A percentile compares a stretch with the other conserved stretches of the same genome.
phyloP scores from a whole-genome alignment of 1,140 invertebrate species.

The Paramacrobiotus metropolitanus region DNA sequence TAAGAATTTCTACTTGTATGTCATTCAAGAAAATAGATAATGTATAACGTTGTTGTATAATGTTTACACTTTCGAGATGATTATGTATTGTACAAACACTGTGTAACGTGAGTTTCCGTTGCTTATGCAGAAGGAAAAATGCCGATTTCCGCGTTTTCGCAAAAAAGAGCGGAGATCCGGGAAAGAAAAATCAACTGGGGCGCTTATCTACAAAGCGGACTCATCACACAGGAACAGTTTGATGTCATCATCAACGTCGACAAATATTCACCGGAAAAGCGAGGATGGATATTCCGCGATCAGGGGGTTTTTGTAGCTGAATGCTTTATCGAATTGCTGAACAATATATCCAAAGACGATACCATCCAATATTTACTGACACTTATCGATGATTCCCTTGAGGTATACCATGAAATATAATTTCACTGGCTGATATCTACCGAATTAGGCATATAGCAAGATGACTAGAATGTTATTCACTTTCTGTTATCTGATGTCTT shows the following conservation, averaged over 20 bases:
- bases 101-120: too few relatives aligned
- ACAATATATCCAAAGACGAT: constrained; percentile 89
- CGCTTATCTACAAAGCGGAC: not conserved
- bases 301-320: constrained; percentile 45
- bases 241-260: not conserved
- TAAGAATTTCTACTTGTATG: too few relatives aligned
- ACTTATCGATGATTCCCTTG: constrained; percentile 90
- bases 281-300: not conserved
- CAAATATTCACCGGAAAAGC: not conserved
- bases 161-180: not conserved
- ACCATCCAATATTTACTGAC: constrained; percentile 94
- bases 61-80: too few relatives aligned
- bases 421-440: too few relatives aligned
- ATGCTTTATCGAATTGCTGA: constrained; percentile 76
- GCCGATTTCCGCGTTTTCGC: not conserved
- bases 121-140: too few relatives aligned
- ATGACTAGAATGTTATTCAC: constrained; percentile 5
- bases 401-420: too few relatives aligned
- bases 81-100: too few relatives aligned
- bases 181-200: not conserved
- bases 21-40: too few relatives aligned
- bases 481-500: too few relatives aligned
- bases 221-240: constrained; percentile 1
- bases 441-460: too few relatives aligned
- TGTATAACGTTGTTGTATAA: too few relatives aligned